A percentile compares a stretch with the other conserved stretches of the same genome.
Conservation (phyloP, 2,797 vertebrate species). For the Lagocephalus sceleratus region DNA sequence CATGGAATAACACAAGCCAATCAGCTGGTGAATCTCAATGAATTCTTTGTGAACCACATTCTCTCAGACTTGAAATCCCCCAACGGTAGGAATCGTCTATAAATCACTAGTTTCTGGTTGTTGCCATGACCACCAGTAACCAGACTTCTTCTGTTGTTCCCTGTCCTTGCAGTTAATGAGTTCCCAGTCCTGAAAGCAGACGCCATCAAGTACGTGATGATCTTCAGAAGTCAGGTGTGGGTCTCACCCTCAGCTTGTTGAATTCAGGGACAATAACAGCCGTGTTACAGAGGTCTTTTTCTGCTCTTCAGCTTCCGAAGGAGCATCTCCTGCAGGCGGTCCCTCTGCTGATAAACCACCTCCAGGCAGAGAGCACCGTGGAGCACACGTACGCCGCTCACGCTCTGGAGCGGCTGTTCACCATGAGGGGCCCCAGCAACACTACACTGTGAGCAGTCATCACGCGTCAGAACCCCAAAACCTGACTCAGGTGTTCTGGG, state of each 20-base stretch:
- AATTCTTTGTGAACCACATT: constrained; percentile 97
- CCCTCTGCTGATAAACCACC: constrained; percentile 88
- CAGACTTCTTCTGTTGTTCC: not conserved
- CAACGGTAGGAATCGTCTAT: constrained; percentile 77
- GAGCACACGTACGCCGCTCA: constrained; percentile 96
- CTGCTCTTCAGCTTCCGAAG: constrained; percentile 85
- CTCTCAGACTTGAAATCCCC: constrained; percentile 90
- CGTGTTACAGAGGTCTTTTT: not conserved
- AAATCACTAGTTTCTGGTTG: too few species aligned
- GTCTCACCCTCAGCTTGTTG: not conserved
- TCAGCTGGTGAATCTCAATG: constrained; percentile 93
- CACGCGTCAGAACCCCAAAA: too few species aligned
- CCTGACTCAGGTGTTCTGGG: too few species aligned
- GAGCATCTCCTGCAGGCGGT: constrained; percentile 90
- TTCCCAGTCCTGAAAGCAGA: constrained; percentile 98
- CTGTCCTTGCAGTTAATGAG: constrained; percentile 86
- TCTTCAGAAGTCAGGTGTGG: constrained; percentile 97
- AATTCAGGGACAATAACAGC: not conserved
- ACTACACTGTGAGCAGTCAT: constrained; percentile 87
- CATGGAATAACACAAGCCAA: constrained; percentile 99
- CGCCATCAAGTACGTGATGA: constrained; percentile 98
- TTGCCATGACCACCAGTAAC: too few species aligned
- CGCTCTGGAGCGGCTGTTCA: constrained; percentile 94
- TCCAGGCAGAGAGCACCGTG: constrained; percentile 93
- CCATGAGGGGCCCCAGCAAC: constrained; percentile 91